These are phyloP conservation scores for Rhyacophila evoluta DNA, from an alignment of 2,888 invertebrate species.

Conservation along the genomic window DNA sequence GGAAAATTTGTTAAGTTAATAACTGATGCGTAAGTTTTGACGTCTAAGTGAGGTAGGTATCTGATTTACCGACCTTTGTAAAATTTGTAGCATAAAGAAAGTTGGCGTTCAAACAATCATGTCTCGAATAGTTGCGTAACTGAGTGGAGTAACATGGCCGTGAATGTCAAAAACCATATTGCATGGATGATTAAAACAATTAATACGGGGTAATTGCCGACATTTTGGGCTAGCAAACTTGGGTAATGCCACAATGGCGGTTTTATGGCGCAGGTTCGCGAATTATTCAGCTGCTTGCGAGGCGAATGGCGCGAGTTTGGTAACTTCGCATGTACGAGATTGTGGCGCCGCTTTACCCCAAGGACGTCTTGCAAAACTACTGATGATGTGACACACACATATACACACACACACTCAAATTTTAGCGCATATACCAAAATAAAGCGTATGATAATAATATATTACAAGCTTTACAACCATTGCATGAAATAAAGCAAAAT, in stretches of 20 bases:
- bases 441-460: no score
- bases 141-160: background rate
- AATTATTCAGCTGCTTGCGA: background rate
- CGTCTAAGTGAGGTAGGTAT: background rate
- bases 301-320: background rate
- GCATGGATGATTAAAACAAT: slow-evolving; percentile 22
- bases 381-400: background rate
- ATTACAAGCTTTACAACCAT: no score
- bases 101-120: background rate
- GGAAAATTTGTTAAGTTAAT: background rate
- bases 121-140: background rate
- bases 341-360: background rate
- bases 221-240: background rate
- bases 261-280: slow-evolving; percentile 7
- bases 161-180: slow-evolving; percentile 22
- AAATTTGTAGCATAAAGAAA: background rate
- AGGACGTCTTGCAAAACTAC: background rate
- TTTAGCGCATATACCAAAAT: background rate
- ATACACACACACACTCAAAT: background rate
- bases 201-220: slow-evolving; percentile 8
- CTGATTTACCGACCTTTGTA: background rate
- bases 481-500: no score
- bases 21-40: background rate
- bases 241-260: slow-evolving; percentile 11
- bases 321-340: slow-evolving; percentile 2